phyloP scores from a whole-genome alignment of 2,888 invertebrate genomes.

The Aproaerema taeniolella region DNA sequence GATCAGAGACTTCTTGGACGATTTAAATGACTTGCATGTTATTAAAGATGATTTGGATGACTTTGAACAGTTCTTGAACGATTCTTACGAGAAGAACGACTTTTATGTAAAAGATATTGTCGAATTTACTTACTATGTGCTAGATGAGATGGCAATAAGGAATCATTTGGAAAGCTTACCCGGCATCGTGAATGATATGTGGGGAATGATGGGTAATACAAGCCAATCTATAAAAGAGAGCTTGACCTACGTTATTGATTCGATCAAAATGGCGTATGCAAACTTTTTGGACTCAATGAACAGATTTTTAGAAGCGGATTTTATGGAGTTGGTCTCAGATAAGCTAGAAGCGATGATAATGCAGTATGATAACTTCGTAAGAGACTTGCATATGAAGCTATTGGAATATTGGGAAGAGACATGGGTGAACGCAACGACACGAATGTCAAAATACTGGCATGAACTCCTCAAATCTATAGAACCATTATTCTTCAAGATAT shows the following conservation, averaged over 20 bases:
- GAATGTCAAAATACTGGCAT: conserved; percentile 84
- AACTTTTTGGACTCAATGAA: conserved; percentile 83
- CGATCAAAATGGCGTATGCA: conserved; percentile 83
- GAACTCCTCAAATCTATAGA: conserved; percentile 84
- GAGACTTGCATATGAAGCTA: conserved; percentile 83
- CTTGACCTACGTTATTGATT: conserved; percentile 84
- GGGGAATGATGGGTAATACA: conserved; percentile 91
- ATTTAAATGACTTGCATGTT: conserved; percentile 83
- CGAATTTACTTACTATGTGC: conserved; percentile 80
- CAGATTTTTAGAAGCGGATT: conserved; percentile 84
- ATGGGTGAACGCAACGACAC: conserved; percentile 82
- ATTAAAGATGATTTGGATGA: conserved; percentile 85
- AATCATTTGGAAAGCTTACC: conserved; percentile 88
- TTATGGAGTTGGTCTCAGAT: conserved; percentile 83
- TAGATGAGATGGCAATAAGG: conserved; percentile 87
- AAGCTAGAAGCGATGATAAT: conserved; percentile 83
- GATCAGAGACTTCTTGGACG: conserved; percentile 82
- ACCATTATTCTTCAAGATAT: conserved; percentile 85
- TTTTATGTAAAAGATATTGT: conserved; percentile 90
- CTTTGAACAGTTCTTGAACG: conserved; percentile 83
- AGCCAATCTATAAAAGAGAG: conserved; percentile 87
- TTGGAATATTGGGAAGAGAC: conserved; percentile 83
- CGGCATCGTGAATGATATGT: conserved; percentile 87
- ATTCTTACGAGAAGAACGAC: conserved; percentile 88
- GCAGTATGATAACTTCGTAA: conserved; percentile 87